Percentiles rank a stretch among this genome's conserved stretches.
These are phyloP conservation scores for Oncorhynchus nerka DNA, from an alignment of 2,113 vertebrate species.

Conservation along the genomic window DNA sequence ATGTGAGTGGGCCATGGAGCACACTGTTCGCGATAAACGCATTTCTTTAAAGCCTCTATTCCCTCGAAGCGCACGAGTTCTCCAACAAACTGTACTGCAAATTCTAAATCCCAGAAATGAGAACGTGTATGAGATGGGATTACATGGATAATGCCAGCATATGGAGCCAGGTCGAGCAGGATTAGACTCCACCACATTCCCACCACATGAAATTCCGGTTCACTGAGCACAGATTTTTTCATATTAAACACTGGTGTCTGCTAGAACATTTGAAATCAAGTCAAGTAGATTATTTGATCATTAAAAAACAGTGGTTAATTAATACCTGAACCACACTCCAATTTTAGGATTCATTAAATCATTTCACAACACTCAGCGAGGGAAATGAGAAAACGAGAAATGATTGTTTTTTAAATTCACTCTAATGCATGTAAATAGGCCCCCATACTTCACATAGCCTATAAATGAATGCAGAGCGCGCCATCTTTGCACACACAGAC, in stretches of 20 bases:
- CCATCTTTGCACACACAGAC: background rate
- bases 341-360: too few relatives aligned
- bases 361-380: too few relatives aligned
- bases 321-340: too few relatives aligned
- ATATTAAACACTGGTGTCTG: too few relatives aligned
- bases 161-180: conserved; percentile 79
- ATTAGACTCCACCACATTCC: conserved; percentile 66
- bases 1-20: too few relatives aligned
- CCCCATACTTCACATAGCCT: too few relatives aligned
- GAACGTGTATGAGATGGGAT: conserved; percentile 79
- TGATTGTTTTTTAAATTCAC: too few relatives aligned
- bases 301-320: too few relatives aligned
- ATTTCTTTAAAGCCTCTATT: background rate
- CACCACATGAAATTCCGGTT: conserved; percentile 12
- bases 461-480: background rate
- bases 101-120: conserved; percentile 72
- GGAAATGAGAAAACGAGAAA: too few relatives aligned
- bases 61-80: conserved; percentile 44
- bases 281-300: too few relatives aligned
- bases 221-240: background rate
- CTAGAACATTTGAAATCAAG: too few relatives aligned
- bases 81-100: conserved; percentile 54
- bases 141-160: conserved; percentile 80
- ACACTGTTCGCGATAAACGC: background rate
- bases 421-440: too few relatives aligned